Base-by-base conservation (phyloP, 2,113 vertebrate species). In the Urocolius indicus region DNA sequence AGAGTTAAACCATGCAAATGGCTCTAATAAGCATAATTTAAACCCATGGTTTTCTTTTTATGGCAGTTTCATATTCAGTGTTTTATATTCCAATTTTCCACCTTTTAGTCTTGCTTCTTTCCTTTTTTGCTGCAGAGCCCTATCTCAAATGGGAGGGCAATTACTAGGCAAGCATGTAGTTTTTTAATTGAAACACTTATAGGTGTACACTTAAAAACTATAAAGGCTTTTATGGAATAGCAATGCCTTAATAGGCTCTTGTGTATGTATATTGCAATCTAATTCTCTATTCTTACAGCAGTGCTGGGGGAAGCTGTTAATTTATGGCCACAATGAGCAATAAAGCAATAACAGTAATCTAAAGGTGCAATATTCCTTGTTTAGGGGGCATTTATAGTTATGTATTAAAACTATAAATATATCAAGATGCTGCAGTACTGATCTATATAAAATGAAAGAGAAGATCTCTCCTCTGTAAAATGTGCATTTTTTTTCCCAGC, bases 401-500 rank as follows among this genome's bases (percentile, higher is more conserved):
- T 93, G 95, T 97, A 98, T 98, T 98, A 97, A 98, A 98, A 97
- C 98, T 52, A 97, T 98, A 98, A 98, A 98, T 97, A 98, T 91
- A 97, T 98, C 97, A 97, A 84, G 93, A 95, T 43, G 67, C 89
- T 65, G 89, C 55, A 80, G 41, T 92, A 71, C 92, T 87, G 95
- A 97, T 97, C 94, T 94, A 61, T 69, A 80, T 77, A 59, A 95
- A 97, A 95, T 94, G 97, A 97, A 94, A 95, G 97, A 97, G 95
- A 93, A 97, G 95, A 92, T 97, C 93, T 96, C 55, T 68, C 72
- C 81, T 45, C 52, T 92, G 73, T 46, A 36, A 88, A 93, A 97
- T 30, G 63, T 86, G 95, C 69, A n/a, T n/a, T 82, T 12, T 69
- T 86, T 93, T 62, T 26, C 45, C 38, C 66, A 73, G 93, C 91